Conservation (phyloP, 2,113 vertebrate genomes). For the Periophthalmus modestus region DNA sequence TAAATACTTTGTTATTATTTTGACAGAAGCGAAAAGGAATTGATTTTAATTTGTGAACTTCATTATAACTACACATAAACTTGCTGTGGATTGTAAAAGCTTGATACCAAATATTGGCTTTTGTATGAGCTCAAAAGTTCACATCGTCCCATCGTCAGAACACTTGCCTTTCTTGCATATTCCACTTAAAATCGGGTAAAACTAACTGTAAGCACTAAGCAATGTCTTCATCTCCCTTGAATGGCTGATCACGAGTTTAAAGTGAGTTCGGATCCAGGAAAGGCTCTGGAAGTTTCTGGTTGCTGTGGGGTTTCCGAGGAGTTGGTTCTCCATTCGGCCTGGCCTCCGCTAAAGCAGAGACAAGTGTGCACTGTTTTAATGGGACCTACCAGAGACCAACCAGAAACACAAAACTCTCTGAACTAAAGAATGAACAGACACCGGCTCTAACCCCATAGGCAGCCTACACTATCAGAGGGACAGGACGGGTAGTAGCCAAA, state of each 20-base stretch:
- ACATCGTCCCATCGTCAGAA: neutral
- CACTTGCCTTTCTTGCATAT: no score
- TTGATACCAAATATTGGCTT: no score
- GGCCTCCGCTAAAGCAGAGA: neutral
- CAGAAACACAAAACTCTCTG: neutral
- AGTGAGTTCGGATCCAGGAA: neutral
- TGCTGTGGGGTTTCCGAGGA: conserved; percentile 3
- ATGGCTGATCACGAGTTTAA: neutral
- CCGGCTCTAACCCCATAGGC: neutral
- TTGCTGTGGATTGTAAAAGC: no score
- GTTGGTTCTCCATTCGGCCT: neutral
- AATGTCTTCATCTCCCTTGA: neutral
- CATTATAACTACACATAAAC: no score
- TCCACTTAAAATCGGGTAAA: neutral
- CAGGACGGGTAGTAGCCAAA: no score
- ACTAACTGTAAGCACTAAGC: neutral
- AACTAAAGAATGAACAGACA: neutral
- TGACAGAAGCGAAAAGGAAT: no score
- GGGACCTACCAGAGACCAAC: neutral
- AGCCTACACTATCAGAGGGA: no score
- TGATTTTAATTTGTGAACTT: no score
- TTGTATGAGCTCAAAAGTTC: no score
- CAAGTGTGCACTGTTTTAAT: neutral
- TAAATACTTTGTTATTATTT: no score
- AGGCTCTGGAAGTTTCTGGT: neutral